Evolutionary conservation across 2,797 vertebrate genomes (phyloP), one percentile per base, ranked within the genome.

Genomic region (Diceros bicornis): DNA sequence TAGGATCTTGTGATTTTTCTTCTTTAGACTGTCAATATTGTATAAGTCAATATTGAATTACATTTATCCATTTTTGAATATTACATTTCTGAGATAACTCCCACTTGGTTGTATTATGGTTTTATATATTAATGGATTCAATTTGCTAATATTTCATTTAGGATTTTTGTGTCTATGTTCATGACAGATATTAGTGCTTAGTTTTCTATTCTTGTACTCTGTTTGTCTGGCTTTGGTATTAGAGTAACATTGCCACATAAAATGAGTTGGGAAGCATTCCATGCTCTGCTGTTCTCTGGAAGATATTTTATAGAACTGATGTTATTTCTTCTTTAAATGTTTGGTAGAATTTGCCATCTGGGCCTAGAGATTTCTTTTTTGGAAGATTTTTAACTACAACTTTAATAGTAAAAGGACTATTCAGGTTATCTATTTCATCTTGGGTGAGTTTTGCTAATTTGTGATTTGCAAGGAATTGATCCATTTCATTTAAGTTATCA

Each of bases 321-420:
- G 32, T 59, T 78, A 85, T 96, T 91, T 93, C 34, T 85, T 92
- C 83, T 86, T 82, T 95, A 95, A 89, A 34, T 93, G n/a, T 86
- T 94, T 92, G 34, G 41, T 62, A 89, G 75, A 89, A 64, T 94
- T 90, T 97, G 69, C n/a, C 16, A 93, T 29, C n/a, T 50, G n/a
- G 34, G 55, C 85, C 25, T 92, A 71, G 62, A 87, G 25, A 90
- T 83, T 92, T 92, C 23, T 82, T 71, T 69, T 86, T 44, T 23
- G 47, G 89, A 72, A 89, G 1, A 0, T 44, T 96, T 96, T 92
- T 41, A 89, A 86, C 7, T 64, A 47, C 14, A 23, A 34, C 59
- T 95, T 74, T 89, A 61, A 62, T 87, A 85, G 66, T 44, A 81
- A 77, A 96, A 75, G 2, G 29, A 92, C 25, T 52, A 34, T 75